Conservation (phyloP, 2,797 vertebrate species). For the Sphenodon punctatus region DNA sequence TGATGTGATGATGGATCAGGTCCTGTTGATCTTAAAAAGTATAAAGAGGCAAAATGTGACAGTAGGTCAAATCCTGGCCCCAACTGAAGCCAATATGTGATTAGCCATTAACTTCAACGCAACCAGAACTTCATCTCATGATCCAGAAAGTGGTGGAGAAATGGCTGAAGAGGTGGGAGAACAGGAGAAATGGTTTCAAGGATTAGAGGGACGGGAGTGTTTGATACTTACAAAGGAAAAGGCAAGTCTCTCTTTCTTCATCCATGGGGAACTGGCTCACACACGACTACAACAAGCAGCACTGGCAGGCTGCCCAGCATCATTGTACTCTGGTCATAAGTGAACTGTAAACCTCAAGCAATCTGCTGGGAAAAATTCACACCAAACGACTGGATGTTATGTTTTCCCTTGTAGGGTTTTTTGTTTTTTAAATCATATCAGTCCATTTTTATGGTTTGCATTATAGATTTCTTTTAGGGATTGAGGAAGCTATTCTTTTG, state of each 20-base stretch:
- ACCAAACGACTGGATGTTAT: slow-evolving; percentile 16
- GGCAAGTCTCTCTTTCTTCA: slow-evolving; percentile 19
- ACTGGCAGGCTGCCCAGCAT: slow-evolving; percentile 32
- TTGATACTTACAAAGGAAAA: slow-evolving; percentile 23
- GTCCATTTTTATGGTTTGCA: slow-evolving; percentile 9
- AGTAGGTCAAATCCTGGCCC: too few relatives aligned
- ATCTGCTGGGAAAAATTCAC: slow-evolving; percentile 54
- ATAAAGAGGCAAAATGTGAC: not conserved
- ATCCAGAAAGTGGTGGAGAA: too few relatives aligned
- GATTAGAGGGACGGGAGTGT: not conserved
- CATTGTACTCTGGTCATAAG: slow-evolving; percentile 29
- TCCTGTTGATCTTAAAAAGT: slow-evolving; percentile 23
- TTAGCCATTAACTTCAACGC: too few relatives aligned
- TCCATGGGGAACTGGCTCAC: slow-evolving; percentile 21
- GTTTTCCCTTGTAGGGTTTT: slow-evolving; percentile 6
- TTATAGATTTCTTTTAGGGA: slow-evolving; percentile 31
- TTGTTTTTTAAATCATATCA: not conserved
- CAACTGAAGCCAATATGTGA: too few relatives aligned
- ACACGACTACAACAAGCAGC: slow-evolving; percentile 47
- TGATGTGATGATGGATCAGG: not conserved
- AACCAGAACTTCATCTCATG: too few relatives aligned
- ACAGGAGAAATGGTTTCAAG: not conserved
- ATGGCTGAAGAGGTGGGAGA: not conserved
- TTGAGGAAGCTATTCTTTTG: slow-evolving; percentile 4
- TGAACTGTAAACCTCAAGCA: slow-evolving; percentile 30